Evolutionary conservation across 2,888 invertebrate species (phyloP), one percentile per base, ranked within the genome.

Genomic region (Matsumyia berberina): DNA sequence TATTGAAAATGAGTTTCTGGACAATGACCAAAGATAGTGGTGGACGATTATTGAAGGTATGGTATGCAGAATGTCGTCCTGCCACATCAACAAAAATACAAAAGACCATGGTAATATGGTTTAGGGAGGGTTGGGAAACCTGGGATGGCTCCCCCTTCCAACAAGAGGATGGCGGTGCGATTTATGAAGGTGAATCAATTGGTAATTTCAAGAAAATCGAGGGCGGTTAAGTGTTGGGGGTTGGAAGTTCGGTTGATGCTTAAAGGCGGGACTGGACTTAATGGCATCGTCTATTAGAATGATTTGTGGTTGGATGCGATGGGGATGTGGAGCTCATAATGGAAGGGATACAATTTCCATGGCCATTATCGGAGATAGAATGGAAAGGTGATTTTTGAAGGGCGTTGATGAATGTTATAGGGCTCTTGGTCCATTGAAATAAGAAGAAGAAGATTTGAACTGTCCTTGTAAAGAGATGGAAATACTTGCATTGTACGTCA

Each of bases 161-260:
- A 24, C 4, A 15, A 44, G 33, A 60, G 58, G 60, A 53, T 17
- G 57, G 44, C 46, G 64, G 24, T 67, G 73, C 67, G 57, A 83
- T 79, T 83, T 83, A 83, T 83, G 78, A 74, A 83, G 83, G 83
- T 74, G 73, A 79, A 74, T 83, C 83, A 83, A 79, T 83, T 83
- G 83, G 83, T 69, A 74, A 78, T 83, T 83, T 78, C 49, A 17
- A 44, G 49, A 60, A 46, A 83, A 78, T 62, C 35, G 62, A 57
- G 55, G 60, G 73, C 73, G 73, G 79, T 69, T 72, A 39, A 69
- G 67, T 55, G 78, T 55, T 67, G 51, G 57, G 60, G 60, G 69
- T 46, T 31, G 37, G 51, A 53, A 15, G n/a, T 17, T 15, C n/a
- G 53, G 31, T 62, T 19, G 51, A n/a, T 64, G 24, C 24, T 64